phyloP scores from a whole-genome alignment of 1,140 invertebrate genomes.

The Mylabris phalerata region DNA sequence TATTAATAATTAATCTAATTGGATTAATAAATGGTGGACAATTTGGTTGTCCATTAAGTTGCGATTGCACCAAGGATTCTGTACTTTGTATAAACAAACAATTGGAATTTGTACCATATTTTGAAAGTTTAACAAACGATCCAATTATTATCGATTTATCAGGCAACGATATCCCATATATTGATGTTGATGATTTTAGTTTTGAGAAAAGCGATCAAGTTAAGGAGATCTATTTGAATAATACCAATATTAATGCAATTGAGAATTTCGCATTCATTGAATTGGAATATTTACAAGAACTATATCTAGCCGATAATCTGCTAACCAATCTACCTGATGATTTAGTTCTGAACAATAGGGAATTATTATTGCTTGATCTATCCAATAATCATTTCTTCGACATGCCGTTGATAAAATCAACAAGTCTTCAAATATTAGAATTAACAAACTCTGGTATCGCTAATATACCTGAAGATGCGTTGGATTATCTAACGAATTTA shows the following conservation, averaged over 20 bases:
- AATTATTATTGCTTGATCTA: slow-evolving; percentile 29
- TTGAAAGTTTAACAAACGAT: slow-evolving; percentile 22
- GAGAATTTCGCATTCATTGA: slow-evolving; percentile 24
- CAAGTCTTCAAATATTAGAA: slow-evolving; percentile 26
- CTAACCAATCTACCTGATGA: slow-evolving; percentile 24
- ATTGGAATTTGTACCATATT: slow-evolving; percentile 26
- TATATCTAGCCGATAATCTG: slow-evolving; percentile 30
- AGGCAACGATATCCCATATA: slow-evolving; percentile 24
- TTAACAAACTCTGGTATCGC: slow-evolving; percentile 28
- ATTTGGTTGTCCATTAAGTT: slow-evolving; percentile 24
- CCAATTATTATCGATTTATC: slow-evolving; percentile 34
- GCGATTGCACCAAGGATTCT: slow-evolving; percentile 25
- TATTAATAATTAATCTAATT: too few relatives aligned
- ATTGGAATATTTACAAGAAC: slow-evolving; percentile 29
- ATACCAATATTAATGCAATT: slow-evolving; percentile 27
- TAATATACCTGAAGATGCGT: slow-evolving; percentile 15
- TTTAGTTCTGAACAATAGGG: slow-evolving; percentile 22
- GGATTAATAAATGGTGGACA: too few relatives aligned
- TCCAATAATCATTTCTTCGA: slow-evolving; percentile 30
- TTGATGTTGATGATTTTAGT: slow-evolving; percentile 24
- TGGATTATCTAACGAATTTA: slow-evolving; percentile 29
- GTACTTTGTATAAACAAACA: slow-evolving; percentile 24
- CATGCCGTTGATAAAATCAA: slow-evolving; percentile 29
- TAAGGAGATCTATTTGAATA: slow-evolving; percentile 32
- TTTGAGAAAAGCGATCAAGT: slow-evolving; percentile 28